These are phyloP conservation scores for Varecia variegata DNA, from an alignment of 2,797 vertebrate genomes.

Conservation along the genomic window DNA sequence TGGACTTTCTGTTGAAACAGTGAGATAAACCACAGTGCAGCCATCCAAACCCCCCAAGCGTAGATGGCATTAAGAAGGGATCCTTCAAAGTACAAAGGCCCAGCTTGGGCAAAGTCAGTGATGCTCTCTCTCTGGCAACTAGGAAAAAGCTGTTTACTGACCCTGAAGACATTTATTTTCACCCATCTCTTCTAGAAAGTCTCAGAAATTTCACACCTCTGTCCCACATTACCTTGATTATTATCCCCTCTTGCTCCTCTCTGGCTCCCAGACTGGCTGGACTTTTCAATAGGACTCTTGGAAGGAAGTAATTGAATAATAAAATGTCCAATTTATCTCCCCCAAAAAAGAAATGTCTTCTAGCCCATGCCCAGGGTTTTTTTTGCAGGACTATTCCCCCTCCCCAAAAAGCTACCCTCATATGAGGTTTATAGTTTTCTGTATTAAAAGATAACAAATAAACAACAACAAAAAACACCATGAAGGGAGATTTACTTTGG, in stretches of 20 bases:
- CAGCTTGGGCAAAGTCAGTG: neutral
- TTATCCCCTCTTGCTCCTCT: neutral
- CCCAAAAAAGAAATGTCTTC: neutral
- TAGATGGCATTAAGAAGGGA: neutral
- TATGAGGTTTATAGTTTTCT: neutral
- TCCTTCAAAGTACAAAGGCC: neutral
- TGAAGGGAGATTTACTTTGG: constrained; percentile 39
- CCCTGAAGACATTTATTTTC: constrained; percentile 1
- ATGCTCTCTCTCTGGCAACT: neutral
- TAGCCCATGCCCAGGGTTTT: neutral
- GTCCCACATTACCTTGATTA: neutral
- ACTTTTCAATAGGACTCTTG: neutral
- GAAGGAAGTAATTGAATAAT: neutral
- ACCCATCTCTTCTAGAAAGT: neutral
- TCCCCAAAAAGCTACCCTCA: neutral
- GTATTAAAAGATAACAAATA: neutral
- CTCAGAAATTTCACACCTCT: neutral
- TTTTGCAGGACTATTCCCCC: neutral
- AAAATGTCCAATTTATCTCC: neutral
- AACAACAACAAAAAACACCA: neutral
- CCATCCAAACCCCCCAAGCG: neutral
- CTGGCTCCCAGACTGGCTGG: neutral
- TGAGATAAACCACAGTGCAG: neutral
- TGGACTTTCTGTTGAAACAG: neutral
- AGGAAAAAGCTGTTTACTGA: neutral